Conservation (phyloP, 2,888 invertebrate species). For the Seladonia tumulorum region DNA sequence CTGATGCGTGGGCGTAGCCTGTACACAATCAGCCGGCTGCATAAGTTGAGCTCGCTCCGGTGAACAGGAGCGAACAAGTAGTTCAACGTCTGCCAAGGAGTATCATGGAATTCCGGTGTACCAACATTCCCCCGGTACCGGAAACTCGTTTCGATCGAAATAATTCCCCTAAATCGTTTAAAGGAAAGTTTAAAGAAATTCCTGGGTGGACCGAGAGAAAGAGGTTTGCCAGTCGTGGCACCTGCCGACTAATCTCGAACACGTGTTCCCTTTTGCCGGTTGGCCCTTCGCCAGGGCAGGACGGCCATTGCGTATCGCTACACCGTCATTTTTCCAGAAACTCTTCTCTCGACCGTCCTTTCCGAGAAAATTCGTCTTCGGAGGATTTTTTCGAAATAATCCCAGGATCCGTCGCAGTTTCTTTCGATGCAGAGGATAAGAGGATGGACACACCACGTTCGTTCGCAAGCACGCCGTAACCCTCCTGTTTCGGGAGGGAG, state of each 20-base stretch:
- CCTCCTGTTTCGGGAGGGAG: neutral
- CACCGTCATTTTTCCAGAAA: conserved; percentile 40
- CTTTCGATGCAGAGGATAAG: neutral
- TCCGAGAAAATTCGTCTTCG: too few relatives aligned
- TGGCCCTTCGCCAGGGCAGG: conserved; percentile 77
- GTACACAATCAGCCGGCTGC: conserved; percentile 22
- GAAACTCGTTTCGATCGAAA: conserved; percentile 13
- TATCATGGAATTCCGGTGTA: conserved; percentile 7
- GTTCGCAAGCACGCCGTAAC: neutral
- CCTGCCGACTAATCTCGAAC: conserved; percentile 83
- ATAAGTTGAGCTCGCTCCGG: conserved; percentile 32
- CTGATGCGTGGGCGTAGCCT: conserved; percentile 8
- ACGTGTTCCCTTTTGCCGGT: conserved; percentile 81
- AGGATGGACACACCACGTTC: neutral
- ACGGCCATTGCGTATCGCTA: conserved; percentile 71
- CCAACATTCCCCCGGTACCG: neutral
- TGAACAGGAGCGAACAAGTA: conserved; percentile 3
- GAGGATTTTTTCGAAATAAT: neutral
- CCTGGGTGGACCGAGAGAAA: neutral
- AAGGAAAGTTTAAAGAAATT: conserved; percentile 9
- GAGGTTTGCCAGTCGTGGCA: conserved; percentile 74
- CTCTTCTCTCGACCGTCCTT: neutral
- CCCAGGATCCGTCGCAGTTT: neutral
- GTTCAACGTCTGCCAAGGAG: conserved; percentile 8
- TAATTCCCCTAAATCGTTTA: conserved; percentile 2